Evolutionary conservation across 2,113 vertebrate species (phyloP), one percentile per base, ranked within the genome.

Genomic region (Rutilus rutilus): DNA sequence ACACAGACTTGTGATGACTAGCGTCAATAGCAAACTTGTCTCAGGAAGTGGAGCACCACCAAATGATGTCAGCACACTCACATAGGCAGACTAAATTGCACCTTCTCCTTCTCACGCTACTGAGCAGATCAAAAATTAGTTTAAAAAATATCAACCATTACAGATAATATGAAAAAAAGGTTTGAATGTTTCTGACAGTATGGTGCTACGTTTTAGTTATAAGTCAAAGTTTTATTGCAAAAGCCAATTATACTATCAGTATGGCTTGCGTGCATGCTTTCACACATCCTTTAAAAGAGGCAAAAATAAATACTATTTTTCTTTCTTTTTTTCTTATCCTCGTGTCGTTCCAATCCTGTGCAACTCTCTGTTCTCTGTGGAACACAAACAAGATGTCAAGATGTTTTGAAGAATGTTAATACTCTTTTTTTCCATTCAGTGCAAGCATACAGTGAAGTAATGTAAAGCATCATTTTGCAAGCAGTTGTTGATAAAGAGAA

Each of bases 21-120:
- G 78, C 75, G 69, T 89, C 88, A 86, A 85, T 86, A 85, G 30
- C 59, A 21, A 82, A 80, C 78, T 78, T 86, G 78, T 86, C 85
- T 86, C 85, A 85, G 77, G 45, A 86, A 77, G 77, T 81, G n/a
- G 82, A 86, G 78, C 60, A 85, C 50, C 45, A 67, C 27, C 81
- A 17, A 62, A 67, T 85, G 77, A 89, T 62, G 60, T 64, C 71
- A 85, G 67, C 74, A 39, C 47, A 60, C 71, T 71, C 59, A 25
- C 71, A 30, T 23, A 69, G 47, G 23, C 60, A 80, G 25, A 45
- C 75, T 54, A 80, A 39, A 83, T n/a, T 79, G 65, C 71, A 62
- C 7, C 3, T 36, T 67, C 65, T 81, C 73, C 21, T 82, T 59
- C 65, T 57, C 52, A 82, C n/a, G 21, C 62, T 82, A 21, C 64